Percentiles rank a stretch among this genome's conserved stretches.
These are phyloP conservation scores for Protobothrops flavoviridis DNA, from an alignment of 2,113 vertebrate genomes.

Conservation along the genomic window DNA sequence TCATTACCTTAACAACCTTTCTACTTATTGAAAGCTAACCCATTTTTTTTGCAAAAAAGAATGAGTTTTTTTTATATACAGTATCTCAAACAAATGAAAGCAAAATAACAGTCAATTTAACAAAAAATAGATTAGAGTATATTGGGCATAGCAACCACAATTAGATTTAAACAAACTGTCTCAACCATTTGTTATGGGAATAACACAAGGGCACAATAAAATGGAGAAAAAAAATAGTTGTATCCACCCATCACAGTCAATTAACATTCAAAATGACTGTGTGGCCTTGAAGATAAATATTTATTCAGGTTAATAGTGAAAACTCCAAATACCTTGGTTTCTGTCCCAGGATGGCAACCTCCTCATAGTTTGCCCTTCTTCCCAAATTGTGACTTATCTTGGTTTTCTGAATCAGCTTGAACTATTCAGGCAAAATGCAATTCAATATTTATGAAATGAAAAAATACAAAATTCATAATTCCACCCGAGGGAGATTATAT, in stretches of 20 bases:
- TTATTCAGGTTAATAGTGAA: background rate
- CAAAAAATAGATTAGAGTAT: background rate
- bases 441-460: background rate
- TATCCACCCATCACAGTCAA: background rate
- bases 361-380: background rate
- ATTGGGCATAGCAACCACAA: conserved; percentile 4
- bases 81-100: background rate
- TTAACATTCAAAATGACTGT: conserved; percentile 12
- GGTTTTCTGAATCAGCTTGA: background rate
- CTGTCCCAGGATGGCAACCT: background rate
- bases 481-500: background rate
- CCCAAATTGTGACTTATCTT: background rate
- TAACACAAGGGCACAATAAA: conserved; percentile 5
- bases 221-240: conserved; percentile 5
- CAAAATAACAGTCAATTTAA: background rate
- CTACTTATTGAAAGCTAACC: background rate
- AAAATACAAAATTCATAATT: background rate
- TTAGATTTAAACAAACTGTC: background rate
- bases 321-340: background rate
- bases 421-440: background rate
- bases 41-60: background rate
- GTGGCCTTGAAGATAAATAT: background rate
- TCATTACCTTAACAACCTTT: background rate
- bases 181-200: conserved; percentile 18
- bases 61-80: background rate